A percentile compares a stretch with the other conserved stretches of the same genome.
These are phyloP conservation scores for Alligator mississippiensis DNA, from an alignment of 2,113 vertebrate species.

Conservation along the genomic window DNA sequence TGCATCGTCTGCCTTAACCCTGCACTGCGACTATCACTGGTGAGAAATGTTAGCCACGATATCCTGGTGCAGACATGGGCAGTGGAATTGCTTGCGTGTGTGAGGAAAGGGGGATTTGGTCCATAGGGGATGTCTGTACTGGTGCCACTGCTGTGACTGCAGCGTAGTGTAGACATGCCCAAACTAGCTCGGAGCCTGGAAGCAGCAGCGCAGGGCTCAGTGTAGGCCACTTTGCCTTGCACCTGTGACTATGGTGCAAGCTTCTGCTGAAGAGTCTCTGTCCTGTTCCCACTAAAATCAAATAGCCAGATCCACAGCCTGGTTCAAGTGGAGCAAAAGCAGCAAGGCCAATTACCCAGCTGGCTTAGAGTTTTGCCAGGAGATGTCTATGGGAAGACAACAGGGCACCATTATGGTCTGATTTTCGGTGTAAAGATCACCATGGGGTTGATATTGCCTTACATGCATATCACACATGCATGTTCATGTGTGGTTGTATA, in stretches of 20 bases:
- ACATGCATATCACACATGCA: neutral
- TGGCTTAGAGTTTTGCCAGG: neutral
- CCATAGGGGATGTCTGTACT: neutral
- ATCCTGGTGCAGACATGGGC: neutral
- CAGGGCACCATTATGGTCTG: neutral
- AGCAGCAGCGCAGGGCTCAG: too few species aligned
- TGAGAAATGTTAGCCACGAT: neutral
- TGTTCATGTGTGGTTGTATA: neutral
- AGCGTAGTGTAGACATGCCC: too few species aligned
- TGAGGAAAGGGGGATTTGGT: neutral
- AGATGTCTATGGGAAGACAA: neutral
- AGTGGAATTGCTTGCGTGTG: neutral
- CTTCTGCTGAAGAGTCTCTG: neutral
- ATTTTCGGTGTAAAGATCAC: neutral
- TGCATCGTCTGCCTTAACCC: neutral
- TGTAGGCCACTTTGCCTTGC: too few species aligned
- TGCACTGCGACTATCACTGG: neutral
- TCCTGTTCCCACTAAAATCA: neutral
- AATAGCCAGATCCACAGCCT: neutral
- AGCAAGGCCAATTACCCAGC: neutral
- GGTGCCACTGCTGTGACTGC: too few species aligned
- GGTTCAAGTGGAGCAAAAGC: neutral
- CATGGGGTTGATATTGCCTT: slow-evolving; percentile 32
- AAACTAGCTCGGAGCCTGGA: too few species aligned
- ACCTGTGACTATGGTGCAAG: neutral